Conservation (phyloP, 2,888 invertebrate species). For the Pseudococcus jackbeardsleyi region DNA sequence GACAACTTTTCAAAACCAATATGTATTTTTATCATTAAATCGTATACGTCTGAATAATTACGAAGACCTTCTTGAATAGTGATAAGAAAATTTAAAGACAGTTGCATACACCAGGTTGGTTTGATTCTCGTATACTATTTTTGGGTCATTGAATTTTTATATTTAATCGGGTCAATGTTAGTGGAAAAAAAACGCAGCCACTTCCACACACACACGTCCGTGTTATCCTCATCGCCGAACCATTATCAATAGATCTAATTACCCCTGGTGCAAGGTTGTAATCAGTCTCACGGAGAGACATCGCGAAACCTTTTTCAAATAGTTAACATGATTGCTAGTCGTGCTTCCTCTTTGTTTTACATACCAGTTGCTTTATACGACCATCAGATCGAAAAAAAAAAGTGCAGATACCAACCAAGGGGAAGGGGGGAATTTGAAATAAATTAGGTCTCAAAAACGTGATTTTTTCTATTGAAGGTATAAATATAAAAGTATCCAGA, state of each 20-base stretch:
- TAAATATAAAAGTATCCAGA: no score
- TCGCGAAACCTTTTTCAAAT: constrained; percentile 35
- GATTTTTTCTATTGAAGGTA: no score
- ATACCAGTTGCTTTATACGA: no score
- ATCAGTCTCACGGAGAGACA: constrained; percentile 52
- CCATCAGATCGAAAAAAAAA: no score
- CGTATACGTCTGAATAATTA: constrained; percentile 23
- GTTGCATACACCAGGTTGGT: neutral
- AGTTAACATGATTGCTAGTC: neutral
- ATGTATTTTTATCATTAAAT: constrained; percentile 10
- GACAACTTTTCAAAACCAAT: constrained; percentile 44
- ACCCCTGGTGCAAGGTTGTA: constrained; percentile 27
- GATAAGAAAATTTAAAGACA: constrained; percentile 52
- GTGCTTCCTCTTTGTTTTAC: neutral
- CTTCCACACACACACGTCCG: constrained; percentile 39
- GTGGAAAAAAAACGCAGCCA: neutral
- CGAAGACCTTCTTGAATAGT: constrained; percentile 18
- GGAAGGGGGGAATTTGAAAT: no score
- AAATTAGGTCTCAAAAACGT: no score
- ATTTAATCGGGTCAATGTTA: constrained; percentile 58
- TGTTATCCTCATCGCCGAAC: constrained; percentile 16
- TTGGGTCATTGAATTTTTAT: constrained; percentile 58
- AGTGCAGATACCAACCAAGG: no score
- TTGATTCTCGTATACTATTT: neutral
- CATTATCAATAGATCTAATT: constrained; percentile 53